phyloP scores from a whole-genome alignment of 2,113 vertebrate species.

The Lota lota region DNA sequence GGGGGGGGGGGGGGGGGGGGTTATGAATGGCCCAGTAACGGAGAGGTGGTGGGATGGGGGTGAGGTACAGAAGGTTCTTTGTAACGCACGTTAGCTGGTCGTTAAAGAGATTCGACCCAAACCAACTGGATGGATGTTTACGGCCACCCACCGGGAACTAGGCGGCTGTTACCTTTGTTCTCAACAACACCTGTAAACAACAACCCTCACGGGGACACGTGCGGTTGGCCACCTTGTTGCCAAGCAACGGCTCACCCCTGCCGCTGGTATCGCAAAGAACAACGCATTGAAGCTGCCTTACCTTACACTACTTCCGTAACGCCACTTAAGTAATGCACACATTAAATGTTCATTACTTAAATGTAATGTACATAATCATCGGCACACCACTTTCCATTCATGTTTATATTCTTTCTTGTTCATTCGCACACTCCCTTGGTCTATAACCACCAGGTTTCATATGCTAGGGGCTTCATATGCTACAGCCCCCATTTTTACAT shows the following conservation, averaged over 20 bases:
- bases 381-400: no score
- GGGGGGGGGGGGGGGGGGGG: slow-evolving; percentile 37
- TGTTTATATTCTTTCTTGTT: no score
- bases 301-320: background rate
- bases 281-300: no score
- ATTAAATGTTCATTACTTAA: no score
- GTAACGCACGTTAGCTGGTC: slow-evolving; percentile 49
- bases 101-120: slow-evolving; percentile 54
- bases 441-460: background rate
- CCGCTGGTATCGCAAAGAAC: slow-evolving; percentile 3
- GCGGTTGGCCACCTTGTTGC: slow-evolving; percentile 62
- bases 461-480: background rate
- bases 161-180: slow-evolving; percentile 31
- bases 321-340: no score
- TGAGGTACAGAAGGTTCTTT: slow-evolving; percentile 41
- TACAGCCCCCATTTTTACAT: background rate
- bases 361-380: no score
- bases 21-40: slow-evolving; percentile 60
- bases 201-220: slow-evolving; percentile 39
- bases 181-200: slow-evolving; percentile 22
- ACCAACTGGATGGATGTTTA: slow-evolving; percentile 38
- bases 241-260: slow-evolving; percentile 60
- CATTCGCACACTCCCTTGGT: no score
- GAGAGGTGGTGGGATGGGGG: no score
- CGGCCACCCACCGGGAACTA: background rate